Percentiles rank a stretch among this genome's conserved stretches.
phyloP scores from a whole-genome alignment of 2,888 invertebrate species.

The Lithodes maja region DNA sequence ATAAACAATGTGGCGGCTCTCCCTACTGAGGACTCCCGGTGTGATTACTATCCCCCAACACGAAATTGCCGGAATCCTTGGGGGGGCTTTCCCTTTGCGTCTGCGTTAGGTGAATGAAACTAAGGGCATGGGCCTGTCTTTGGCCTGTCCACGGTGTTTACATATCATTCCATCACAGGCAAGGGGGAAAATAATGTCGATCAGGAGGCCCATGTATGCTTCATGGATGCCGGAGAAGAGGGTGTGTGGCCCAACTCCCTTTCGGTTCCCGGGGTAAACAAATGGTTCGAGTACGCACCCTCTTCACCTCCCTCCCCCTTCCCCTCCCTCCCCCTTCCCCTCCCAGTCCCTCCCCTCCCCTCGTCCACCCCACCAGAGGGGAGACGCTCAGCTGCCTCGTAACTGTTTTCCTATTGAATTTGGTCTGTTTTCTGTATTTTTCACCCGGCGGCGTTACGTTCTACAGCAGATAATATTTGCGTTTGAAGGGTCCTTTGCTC shows the following conservation, averaged over 20 bases:
- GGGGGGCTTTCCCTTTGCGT: constrained; percentile 15
- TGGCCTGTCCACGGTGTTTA: neutral
- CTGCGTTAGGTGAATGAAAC: constrained; percentile 21
- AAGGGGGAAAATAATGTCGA: neutral
- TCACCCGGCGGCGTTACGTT: constrained; percentile 16
- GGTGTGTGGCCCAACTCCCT: neutral
- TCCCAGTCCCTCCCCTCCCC: constrained; percentile 3
- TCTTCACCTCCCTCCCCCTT: neutral
- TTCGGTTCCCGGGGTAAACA: constrained; percentile 37
- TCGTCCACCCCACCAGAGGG: constrained; percentile 30
- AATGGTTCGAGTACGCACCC: constrained; percentile 17
- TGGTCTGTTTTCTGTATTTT: constrained; percentile 41
- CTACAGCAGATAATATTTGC: neutral
- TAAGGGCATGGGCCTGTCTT: neutral
- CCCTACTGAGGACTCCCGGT: neutral
- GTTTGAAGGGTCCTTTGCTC: neutral
- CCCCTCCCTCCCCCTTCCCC: constrained; percentile 15
- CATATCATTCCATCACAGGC: neutral
- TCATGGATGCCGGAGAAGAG: neutral
- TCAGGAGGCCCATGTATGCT: neutral
- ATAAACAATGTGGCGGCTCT: too few species aligned
- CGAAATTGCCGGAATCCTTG: constrained; percentile 29
- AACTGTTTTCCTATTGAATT: constrained; percentile 36
- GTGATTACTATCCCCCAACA: constrained; percentile 26
- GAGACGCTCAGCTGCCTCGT: constrained; percentile 44